A percentile compares a stretch with the other conserved stretches of the same genome.
phyloP scores from a whole-genome alignment of 2,113 vertebrate genomes.

The Dicentrarchus labrax region DNA sequence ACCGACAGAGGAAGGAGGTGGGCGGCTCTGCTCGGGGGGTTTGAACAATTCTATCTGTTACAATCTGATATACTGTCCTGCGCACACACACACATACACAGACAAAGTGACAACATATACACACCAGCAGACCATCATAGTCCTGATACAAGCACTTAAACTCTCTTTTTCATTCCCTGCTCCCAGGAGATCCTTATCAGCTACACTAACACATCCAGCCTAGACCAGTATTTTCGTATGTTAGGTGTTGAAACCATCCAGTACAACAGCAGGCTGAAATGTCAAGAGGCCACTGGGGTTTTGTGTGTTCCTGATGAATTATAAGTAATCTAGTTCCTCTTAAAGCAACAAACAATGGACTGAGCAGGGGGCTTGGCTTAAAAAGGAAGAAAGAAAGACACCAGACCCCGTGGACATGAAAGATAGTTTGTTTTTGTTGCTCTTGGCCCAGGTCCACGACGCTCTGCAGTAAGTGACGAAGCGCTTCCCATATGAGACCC shows the following conservation, averaged over 20 bases:
- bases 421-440: conserved; percentile 69
- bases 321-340: conserved; percentile 50
- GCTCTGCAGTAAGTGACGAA: conserved; percentile 56
- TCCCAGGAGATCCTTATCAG: conserved; percentile 47
- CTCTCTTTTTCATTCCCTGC: conserved; percentile 15
- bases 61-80: conserved; percentile 46
- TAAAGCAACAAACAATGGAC: conserved; percentile 67
- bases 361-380: conserved; percentile 46
- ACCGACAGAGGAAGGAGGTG: conserved; percentile 43
- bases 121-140: conserved; percentile 19
- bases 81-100: conserved; percentile 8
- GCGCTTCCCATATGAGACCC: conserved; percentile 40
- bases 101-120: conserved; percentile 15
- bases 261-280: conserved; percentile 40
- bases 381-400: conserved; percentile 34
- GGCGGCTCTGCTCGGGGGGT: conserved; percentile 22
- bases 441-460: conserved; percentile 60
- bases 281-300: conserved; percentile 52
- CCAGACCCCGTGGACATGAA: conserved; percentile 40
- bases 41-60: conserved; percentile 41
- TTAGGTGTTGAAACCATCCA: conserved; percentile 51
- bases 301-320: conserved; percentile 52
- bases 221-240: conserved; percentile 36
- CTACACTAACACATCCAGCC: conserved; percentile 20
- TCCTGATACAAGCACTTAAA: conserved; percentile 8